A percentile compares a stretch with the other conserved stretches of the same genome.
Evolutionary conservation across 2,797 vertebrate genomes (phyloP).

Genomic region (Muscicapa striata): DNA sequence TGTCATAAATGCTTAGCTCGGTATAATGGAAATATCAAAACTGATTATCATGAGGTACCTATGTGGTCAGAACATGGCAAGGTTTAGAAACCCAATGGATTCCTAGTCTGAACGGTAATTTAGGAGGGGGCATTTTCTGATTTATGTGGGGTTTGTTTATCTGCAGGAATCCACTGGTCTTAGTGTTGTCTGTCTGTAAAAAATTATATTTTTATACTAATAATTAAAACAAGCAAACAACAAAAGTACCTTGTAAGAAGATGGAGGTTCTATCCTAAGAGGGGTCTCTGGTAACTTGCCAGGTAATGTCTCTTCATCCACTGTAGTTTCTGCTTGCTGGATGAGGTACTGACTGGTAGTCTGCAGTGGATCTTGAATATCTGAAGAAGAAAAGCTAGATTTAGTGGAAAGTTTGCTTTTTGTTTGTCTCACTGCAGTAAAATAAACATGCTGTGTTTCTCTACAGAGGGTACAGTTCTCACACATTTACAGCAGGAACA

Average conservation of each 20-base stretch:
- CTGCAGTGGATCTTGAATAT: slow-evolving; percentile 83
- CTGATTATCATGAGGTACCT: neutral
- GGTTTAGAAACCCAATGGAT: neutral
- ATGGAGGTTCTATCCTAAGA: slow-evolving; percentile 83
- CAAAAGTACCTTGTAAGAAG: slow-evolving; percentile 88
- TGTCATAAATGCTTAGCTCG: neutral
- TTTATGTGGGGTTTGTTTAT: neutral
- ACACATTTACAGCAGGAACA: neutral
- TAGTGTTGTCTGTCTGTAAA: neutral
- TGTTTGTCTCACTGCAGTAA: neutral
- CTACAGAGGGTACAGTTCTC: neutral
- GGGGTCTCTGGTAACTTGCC: slow-evolving; percentile 94
- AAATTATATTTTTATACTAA: neutral
- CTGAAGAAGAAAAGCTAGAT: slow-evolving; percentile 56
- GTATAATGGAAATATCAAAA: neutral
- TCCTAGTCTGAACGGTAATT: neutral
- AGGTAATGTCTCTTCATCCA: slow-evolving; percentile 88
- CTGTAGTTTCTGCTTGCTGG: slow-evolving; percentile 86
- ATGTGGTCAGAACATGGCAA: neutral
- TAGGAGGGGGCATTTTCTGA: neutral
- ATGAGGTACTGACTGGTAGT: slow-evolving; percentile 91
- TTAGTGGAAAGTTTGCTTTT: neutral
- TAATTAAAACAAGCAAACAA: neutral
- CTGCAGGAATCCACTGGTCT: neutral
- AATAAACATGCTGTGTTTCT: neutral